Conservation (phyloP, 2,888 invertebrate genomes). For the Drosophila birchii region DNA sequence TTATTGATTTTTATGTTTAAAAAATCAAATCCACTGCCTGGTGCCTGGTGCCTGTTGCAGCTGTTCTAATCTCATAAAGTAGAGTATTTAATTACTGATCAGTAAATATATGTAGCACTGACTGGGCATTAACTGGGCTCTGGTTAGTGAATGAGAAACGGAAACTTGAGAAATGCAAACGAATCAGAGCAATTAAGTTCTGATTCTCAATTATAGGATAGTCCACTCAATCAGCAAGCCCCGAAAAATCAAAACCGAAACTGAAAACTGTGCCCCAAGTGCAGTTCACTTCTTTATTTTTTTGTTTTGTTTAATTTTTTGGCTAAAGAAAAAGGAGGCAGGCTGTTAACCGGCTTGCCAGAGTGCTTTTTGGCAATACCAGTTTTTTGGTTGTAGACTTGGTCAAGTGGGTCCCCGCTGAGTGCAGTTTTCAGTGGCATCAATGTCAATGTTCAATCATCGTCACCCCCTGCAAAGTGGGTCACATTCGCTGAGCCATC, state of each 20-base stretch:
- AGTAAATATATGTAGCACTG: not conserved
- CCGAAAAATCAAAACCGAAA: slow-evolving; percentile 17
- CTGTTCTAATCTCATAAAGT: slow-evolving; percentile 4
- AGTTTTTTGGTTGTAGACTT: slow-evolving; percentile 35
- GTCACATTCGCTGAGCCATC: slow-evolving; percentile 24
- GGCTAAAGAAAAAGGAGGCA: slow-evolving; percentile 23
- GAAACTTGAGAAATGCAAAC: slow-evolving; percentile 35
- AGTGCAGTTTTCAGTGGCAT: slow-evolving; percentile 60
- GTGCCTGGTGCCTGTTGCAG: slow-evolving; percentile 5
- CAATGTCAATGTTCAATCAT: slow-evolving; percentile 68
- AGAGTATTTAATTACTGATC: slow-evolving; percentile 18
- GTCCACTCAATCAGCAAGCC: slow-evolving; percentile 40
- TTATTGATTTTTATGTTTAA: not conserved
- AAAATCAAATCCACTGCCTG: not conserved
- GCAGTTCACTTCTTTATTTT: slow-evolving; percentile 18
- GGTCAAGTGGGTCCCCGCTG: slow-evolving; percentile 43
- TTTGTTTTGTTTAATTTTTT: not conserved
- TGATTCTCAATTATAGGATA: slow-evolving; percentile 29
- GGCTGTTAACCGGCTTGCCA: slow-evolving; percentile 25
- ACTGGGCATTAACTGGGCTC: slow-evolving; percentile 1
- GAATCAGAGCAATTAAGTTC: slow-evolving; percentile 30
- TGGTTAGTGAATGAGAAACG: slow-evolving; percentile 19
- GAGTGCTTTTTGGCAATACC: slow-evolving; percentile 50
- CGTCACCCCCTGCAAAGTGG: slow-evolving; percentile 35
- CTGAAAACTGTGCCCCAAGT: slow-evolving; percentile 15